These are phyloP conservation scores for Drosophila acutilabella DNA, from an alignment of 2,888 invertebrate species.

Conservation along the genomic window DNA sequence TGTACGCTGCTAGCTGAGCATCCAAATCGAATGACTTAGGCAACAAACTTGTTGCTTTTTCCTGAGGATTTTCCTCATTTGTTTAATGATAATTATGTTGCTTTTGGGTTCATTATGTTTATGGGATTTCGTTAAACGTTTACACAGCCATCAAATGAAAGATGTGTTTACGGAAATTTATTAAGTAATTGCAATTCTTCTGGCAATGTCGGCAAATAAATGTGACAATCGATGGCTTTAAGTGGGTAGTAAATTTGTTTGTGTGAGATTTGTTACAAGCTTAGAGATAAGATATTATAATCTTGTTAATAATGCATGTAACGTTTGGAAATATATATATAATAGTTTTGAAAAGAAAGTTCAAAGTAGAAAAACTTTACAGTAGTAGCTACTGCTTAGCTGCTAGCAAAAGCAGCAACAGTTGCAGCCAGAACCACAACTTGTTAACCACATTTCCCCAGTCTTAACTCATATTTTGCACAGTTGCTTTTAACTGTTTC, in stretches of 20 bases:
- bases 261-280: background rate
- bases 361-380: too few species aligned
- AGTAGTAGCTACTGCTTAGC: background rate
- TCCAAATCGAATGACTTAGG: slow-evolving; percentile 61
- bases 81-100: slow-evolving; percentile 15
- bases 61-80: slow-evolving; percentile 11
- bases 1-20: slow-evolving; percentile 1
- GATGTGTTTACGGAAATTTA: slow-evolving; percentile 11
- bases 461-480: slow-evolving; percentile 37
- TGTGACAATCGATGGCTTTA: background rate
- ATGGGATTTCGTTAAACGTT: slow-evolving; percentile 8
- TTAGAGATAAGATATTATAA: background rate
- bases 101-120: slow-evolving; percentile 5
- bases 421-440: background rate
- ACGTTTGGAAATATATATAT: too few species aligned
- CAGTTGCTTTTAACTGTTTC: slow-evolving; percentile 56
- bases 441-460: slow-evolving; percentile 3
- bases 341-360: too few species aligned
- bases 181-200: slow-evolving; percentile 11
- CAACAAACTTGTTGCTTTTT: slow-evolving; percentile 52
- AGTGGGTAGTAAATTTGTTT: background rate
- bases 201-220: background rate
- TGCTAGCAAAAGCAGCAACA: background rate
- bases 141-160: slow-evolving; percentile 12
- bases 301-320: too few species aligned